Conservation (phyloP, 1,140 invertebrate genomes). For the Heliconius hewitsoni region DNA sequence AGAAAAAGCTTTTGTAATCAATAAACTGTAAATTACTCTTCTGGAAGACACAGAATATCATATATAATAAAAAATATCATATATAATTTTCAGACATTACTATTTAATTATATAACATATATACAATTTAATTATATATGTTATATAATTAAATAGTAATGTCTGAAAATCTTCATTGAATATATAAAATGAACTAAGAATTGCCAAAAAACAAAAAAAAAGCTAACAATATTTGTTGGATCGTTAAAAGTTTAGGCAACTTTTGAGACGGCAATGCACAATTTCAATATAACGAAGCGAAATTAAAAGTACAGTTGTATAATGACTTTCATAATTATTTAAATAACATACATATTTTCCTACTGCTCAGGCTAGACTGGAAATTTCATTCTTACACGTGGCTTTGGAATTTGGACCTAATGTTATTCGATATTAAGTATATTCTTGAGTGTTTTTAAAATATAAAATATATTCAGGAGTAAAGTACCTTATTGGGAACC, state of each 20-base stretch:
- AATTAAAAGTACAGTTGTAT: constrained; percentile 21
- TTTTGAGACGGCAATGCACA: constrained; percentile 7
- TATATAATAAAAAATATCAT: too few species aligned
- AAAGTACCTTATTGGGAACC: constrained; percentile 27
- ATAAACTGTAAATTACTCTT: too few species aligned
- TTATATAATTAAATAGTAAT: too few species aligned
- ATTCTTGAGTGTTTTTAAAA: background rate
- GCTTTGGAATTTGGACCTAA: background rate
- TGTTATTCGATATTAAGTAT: background rate
- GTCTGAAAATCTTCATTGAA: background rate
- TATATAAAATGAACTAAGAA: background rate
- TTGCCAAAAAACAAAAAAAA: background rate
- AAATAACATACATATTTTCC: constrained; percentile 22
- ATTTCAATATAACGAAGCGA: background rate
- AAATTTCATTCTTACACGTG: constrained; percentile 12
- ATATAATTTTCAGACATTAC: too few species aligned
- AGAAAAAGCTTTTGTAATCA: too few species aligned
- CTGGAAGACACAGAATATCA: too few species aligned
- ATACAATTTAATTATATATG: too few species aligned
- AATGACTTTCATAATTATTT: constrained; percentile 28
- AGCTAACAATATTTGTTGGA: background rate
- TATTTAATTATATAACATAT: too few species aligned
- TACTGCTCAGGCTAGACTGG: constrained; percentile 24
- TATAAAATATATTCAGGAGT: constrained; percentile 14
- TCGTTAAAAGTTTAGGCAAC: constrained; percentile 13